Percentiles rank a stretch among this genome's conserved stretches.
Conservation (phyloP, 2,113 vertebrate genomes). For the Thunnus thynnus region DNA sequence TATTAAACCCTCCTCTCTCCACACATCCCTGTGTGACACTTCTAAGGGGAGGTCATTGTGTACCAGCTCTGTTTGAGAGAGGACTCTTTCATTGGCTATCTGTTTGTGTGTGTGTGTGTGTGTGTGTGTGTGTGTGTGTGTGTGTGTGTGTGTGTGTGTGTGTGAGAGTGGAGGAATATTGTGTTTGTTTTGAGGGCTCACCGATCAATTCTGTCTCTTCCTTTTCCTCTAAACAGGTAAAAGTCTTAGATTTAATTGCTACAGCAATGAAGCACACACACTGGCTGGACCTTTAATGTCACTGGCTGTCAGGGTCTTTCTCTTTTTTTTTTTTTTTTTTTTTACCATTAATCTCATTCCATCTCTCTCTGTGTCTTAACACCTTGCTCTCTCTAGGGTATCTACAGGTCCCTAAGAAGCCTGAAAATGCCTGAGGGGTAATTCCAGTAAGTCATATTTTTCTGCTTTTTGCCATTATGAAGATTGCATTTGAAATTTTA, state of each 20-base stretch:
- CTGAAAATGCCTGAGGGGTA: background rate
- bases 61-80: constrained; percentile 20
- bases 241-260: constrained; percentile 59
- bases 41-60: constrained; percentile 22
- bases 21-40: background rate
- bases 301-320: constrained; percentile 21
- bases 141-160: constrained; percentile 6
- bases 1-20: constrained; percentile 27
- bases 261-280: constrained; percentile 32
- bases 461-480: background rate
- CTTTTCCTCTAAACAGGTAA: constrained; percentile 55
- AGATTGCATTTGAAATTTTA: constrained; percentile 39
- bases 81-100: constrained; percentile 8
- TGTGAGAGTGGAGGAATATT: constrained; percentile 12
- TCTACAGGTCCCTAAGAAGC: constrained; percentile 2
- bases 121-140: background rate
- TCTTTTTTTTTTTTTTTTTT: background rate
- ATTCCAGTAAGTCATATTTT: constrained; percentile 28
- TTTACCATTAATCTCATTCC: constrained; percentile 29
- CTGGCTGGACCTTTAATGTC: constrained; percentile 33
- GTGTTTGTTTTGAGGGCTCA: constrained; percentile 48
- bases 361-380: constrained; percentile 1
- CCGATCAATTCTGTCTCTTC: constrained; percentile 63
- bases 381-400: background rate
- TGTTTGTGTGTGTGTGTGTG: background rate